Percentiles rank a stretch among this genome's conserved stretches.
Evolutionary conservation across 2,113 vertebrate species (phyloP).

Genomic region (Petrocephalus microphthalmus): DNA sequence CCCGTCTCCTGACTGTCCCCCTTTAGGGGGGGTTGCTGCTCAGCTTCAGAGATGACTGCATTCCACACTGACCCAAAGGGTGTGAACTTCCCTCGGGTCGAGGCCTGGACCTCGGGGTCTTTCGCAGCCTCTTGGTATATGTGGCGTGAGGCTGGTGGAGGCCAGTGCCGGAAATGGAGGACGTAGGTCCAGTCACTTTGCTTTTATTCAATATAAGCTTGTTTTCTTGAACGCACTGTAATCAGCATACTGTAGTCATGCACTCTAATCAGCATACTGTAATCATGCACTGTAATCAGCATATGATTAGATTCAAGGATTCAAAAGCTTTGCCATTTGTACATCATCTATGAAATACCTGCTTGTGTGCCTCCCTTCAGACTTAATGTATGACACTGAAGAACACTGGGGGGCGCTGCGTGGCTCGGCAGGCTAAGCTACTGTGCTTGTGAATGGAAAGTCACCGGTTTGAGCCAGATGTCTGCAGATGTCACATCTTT

Average conservation of each 20-base stretch:
- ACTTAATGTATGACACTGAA: too few species aligned
- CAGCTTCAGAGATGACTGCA: neutral
- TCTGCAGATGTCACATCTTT: too few species aligned
- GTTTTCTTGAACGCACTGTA: neutral
- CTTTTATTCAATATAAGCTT: too few species aligned
- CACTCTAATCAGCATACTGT: too few species aligned
- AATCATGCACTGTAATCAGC: neutral
- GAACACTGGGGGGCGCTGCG: too few species aligned
- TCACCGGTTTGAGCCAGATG: too few species aligned
- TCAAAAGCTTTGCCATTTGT: too few species aligned
- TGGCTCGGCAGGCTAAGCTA: too few species aligned
- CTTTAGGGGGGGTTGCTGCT: neutral
- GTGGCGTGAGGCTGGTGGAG: neutral
- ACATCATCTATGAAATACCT: too few species aligned
- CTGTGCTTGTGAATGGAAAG: too few species aligned
- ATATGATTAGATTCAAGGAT: neutral
- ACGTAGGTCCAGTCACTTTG: neutral
- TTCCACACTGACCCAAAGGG: neutral
- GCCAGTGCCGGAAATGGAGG: neutral
- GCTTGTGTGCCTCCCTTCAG: too few species aligned
- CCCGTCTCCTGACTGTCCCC: neutral
- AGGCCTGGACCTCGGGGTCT: neutral
- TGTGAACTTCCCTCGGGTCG: neutral
- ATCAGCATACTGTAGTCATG: neutral
- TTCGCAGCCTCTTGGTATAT: neutral